phyloP scores from a whole-genome alignment of 2,888 invertebrate genomes.

The Andrena haemorrhoa region DNA sequence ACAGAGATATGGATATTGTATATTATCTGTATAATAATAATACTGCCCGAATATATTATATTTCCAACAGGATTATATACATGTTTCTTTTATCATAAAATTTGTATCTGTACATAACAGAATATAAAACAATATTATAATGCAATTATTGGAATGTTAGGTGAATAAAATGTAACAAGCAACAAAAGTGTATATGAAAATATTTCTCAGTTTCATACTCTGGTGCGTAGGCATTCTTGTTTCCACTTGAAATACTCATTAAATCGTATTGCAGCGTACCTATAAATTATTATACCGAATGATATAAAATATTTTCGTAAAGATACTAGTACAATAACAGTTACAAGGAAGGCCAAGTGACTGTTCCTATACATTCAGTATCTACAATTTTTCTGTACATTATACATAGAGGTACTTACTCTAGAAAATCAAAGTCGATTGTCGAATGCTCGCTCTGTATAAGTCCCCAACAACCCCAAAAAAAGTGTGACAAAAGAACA shows the following conservation, averaged over 20 bases:
- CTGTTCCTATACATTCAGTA: neutral
- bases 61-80: constrained; percentile 20
- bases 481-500: constrained; percentile 92
- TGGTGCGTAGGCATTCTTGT: constrained; percentile 38
- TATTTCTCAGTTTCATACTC: constrained; percentile 18
- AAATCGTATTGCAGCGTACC: constrained; percentile 90
- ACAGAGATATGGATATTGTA: constrained; percentile 9
- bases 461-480: constrained; percentile 97
- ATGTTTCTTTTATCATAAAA: constrained; percentile 3
- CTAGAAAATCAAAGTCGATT: constrained; percentile 96
- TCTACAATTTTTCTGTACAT: neutral
- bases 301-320: constrained; percentile 25
- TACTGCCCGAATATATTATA: constrained; percentile 28
- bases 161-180: constrained; percentile 15
- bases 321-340: neutral
- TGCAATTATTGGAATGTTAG: constrained; percentile 30
- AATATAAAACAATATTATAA: constrained; percentile 34
- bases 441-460: constrained; percentile 95
- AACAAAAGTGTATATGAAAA: constrained; percentile 17
- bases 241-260: constrained; percentile 88
- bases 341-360: neutral
- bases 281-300: constrained; percentile 78
- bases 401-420: constrained; percentile 87
- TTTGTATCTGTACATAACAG: constrained; percentile 10
- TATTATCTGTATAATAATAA: constrained; percentile 44